Evolutionary conservation across 2,797 vertebrate species (phyloP).

Genomic region (Hapalemur alaotrensis): DNA sequence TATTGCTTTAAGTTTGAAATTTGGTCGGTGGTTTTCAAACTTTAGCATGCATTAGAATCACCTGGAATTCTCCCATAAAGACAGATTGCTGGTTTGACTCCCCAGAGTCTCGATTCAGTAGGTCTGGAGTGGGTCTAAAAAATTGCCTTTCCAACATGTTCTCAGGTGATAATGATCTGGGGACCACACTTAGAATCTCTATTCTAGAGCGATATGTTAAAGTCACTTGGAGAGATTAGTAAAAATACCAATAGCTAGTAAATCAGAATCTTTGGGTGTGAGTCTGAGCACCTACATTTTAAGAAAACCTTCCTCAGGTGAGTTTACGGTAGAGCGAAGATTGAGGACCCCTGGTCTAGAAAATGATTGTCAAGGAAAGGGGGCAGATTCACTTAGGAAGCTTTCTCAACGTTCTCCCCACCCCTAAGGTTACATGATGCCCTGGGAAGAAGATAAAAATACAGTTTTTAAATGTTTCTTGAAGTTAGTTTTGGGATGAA

Average conservation of each 20-base stretch:
- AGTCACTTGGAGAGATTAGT: neutral
- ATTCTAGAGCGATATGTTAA: neutral
- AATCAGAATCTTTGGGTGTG: neutral
- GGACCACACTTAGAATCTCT: neutral
- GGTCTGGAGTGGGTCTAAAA: neutral
- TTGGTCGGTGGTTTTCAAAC: neutral
- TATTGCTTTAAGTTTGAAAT: neutral
- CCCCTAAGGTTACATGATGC: neutral
- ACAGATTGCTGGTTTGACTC: neutral
- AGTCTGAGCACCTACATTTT: neutral
- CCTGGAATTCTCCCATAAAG: neutral
- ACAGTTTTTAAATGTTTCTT: neutral
- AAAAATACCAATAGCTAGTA: neutral
- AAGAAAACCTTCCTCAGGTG: neutral
- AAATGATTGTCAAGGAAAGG: neutral
- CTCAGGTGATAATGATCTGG: neutral
- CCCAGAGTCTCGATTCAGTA: neutral
- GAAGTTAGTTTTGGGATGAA: neutral
- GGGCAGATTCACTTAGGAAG: neutral
- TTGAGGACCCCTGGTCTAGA: neutral
- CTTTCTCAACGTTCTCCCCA: neutral
- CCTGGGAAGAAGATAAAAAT: neutral
- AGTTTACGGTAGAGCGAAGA: neutral
- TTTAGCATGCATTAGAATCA: neutral
- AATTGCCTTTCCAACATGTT: neutral